Conservation (phyloP, 2,888 invertebrate genomes). For the Acrocera orbiculus region DNA sequence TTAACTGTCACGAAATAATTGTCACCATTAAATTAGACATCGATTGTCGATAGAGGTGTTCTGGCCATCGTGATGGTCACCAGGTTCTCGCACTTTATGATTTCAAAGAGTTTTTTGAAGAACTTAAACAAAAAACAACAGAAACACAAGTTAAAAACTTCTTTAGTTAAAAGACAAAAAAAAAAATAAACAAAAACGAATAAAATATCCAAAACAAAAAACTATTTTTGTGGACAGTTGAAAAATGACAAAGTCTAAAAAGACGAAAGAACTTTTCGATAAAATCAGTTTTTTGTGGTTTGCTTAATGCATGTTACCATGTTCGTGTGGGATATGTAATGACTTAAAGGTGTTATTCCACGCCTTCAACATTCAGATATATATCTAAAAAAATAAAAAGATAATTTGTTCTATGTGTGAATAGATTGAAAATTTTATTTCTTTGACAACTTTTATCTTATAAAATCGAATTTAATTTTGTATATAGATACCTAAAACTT, state of each 20-base stretch:
- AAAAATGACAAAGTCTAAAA: conserved; percentile 6
- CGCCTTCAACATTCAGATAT: conserved; percentile 12
- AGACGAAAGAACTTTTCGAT: conserved; percentile 1
- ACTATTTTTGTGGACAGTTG: conserved; percentile 6
- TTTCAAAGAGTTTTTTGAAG: conserved; percentile 5
- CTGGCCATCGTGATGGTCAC: too few species aligned
- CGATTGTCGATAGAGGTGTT: too few species aligned
- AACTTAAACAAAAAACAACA: too few species aligned
- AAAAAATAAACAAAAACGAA: too few species aligned
- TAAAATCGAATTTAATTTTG: conserved; percentile 5
- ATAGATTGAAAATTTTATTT: conserved; percentile 6
- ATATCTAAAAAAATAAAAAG: conserved; percentile 10
- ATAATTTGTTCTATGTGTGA: conserved; percentile 8
- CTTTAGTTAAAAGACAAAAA: too few species aligned
- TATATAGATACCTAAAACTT: conserved; percentile 2
- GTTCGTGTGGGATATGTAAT: conserved; percentile 10
- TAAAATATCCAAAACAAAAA: too few species aligned
- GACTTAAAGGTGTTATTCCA: conserved; percentile 11
- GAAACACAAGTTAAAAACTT: too few species aligned
- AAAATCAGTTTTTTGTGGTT: conserved; percentile 1
- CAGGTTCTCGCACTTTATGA: conserved; percentile 4
- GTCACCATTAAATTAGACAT: too few species aligned
- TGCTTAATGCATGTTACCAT: not conserved
- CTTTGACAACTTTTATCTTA: conserved; percentile 5
- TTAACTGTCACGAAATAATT: too few species aligned